A percentile compares a stretch with the other conserved stretches of the same genome.
phyloP scores from a whole-genome alignment of 2,113 vertebrate species.

The Microtus montanus region DNA sequence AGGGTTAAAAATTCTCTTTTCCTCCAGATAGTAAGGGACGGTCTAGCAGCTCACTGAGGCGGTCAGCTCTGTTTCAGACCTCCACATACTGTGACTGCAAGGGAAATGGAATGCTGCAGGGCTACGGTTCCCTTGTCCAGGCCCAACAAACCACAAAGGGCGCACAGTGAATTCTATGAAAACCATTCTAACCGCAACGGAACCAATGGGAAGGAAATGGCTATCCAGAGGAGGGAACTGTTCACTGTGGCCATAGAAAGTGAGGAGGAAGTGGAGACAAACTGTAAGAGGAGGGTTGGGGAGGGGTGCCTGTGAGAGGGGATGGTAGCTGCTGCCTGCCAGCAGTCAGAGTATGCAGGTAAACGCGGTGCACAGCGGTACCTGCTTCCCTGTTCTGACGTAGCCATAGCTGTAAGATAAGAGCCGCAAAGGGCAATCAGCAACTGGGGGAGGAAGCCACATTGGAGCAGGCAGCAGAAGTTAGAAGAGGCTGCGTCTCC shows the following conservation, averaged over 20 bases:
- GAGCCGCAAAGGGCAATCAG: background rate
- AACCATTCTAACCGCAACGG: background rate
- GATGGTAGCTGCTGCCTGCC: background rate
- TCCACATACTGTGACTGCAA: background rate
- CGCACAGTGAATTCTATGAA: background rate
- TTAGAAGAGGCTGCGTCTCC: background rate
- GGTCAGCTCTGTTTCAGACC: background rate
- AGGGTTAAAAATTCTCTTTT: background rate
- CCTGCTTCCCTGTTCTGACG: background rate
- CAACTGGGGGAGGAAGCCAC: background rate
- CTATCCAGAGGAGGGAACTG: background rate
- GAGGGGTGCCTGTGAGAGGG: background rate
- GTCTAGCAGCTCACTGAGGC: background rate
- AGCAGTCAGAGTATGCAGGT: background rate
- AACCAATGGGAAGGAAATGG: background rate
- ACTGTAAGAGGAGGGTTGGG: background rate
- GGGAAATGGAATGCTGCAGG: no score
- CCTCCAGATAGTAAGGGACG: background rate
- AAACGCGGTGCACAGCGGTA: background rate
- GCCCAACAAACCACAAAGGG: background rate
- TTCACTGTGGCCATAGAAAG: background rate
- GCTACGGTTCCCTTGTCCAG: background rate
- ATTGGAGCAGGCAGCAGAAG: background rate
- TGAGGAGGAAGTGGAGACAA: background rate
- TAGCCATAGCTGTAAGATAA: background rate